Base-by-base conservation (phyloP, 2,113 vertebrate species). In the Athene cunicularia region DNA sequence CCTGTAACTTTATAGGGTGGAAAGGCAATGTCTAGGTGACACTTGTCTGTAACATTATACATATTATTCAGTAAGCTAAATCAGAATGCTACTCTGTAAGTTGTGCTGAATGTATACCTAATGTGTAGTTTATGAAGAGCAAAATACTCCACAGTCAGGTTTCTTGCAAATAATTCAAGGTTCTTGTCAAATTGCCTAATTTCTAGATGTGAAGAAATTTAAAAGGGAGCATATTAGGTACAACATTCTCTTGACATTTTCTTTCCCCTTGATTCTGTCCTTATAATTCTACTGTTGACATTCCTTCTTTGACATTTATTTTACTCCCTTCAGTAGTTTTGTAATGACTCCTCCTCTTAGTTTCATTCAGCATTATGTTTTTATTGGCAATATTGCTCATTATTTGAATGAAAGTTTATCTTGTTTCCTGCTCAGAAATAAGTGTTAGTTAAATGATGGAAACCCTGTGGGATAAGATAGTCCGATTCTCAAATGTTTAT, bases 401-500 rank as follows among this genome's bases (percentile, higher is more conserved):
- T 79, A 79, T 79, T 88, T 77, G 45, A 20, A 58, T 74, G 64
- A 74, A 83, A 50, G 5, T 90, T 93, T 96, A 50, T 94, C 88
- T 88, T 88, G 20, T 60, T 80, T 93, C 52, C 37, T 80, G 26
- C 32, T 45, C 67, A 81, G 58, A 95, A 88, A 74, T 83, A 87
- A 71, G 35, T 43, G 41, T n/a, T 50, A 74, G 67, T 52, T 70
- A 92, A 95, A 86, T 88, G 64, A 56, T 35, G 27, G 37, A 94
- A 94, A 83, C 43, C 68, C 86, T 32, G 26, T 64, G 60, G 50
- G 28, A 94, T 74, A 84, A 86, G n/a, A 13, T 88, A 80, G 45
- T 80, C 59, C 84, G 58, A 93, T 66, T 95, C 63, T 93, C 60
- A 80, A 39, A 86, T 93, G 58, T 94, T 90, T 91, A 21, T 90